Percentiles rank a stretch among this genome's conserved stretches.
Evolutionary conservation across 2,888 invertebrate species (phyloP).

Genomic region (Asteroscopus sphinx): DNA sequence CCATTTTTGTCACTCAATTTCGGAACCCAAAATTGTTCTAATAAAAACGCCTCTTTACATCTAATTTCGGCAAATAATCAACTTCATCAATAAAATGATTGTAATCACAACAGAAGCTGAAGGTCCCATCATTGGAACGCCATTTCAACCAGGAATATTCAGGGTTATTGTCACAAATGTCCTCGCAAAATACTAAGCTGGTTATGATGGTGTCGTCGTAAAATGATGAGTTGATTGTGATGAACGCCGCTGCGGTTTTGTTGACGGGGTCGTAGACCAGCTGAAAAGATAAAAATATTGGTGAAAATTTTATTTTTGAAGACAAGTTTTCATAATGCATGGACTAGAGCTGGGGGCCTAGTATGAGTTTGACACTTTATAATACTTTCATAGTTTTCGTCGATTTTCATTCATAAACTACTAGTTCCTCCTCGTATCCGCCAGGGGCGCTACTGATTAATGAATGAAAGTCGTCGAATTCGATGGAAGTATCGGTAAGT

Average conservation of each 20-base stretch:
- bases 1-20: neutral
- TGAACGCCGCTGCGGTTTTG: conserved; percentile 72
- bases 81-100: conserved; percentile 65
- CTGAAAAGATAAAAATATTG: conserved; percentile 63
- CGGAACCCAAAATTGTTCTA: neutral
- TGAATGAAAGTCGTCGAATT: too few relatives aligned
- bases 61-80: conserved; percentile 60
- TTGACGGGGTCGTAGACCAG: conserved; percentile 72
- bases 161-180: conserved; percentile 69
- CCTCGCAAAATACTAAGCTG: conserved; percentile 71
- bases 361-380: too few relatives aligned
- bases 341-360: too few relatives aligned
- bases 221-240: conserved; percentile 79
- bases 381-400: too few relatives aligned
- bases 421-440: too few relatives aligned
- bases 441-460: too few relatives aligned
- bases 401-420: too few relatives aligned
- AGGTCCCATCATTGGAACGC: conserved; percentile 77
- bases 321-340: too few relatives aligned
- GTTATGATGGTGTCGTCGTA: conserved; percentile 66
- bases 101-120: conserved; percentile 82
- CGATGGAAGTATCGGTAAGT: too few relatives aligned
- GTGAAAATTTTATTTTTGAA: too few relatives aligned
- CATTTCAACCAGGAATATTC: conserved; percentile 77
- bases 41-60: conserved; percentile 57